Percentiles rank a stretch among this genome's conserved stretches.
Conservation (phyloP, 2,113 vertebrate genomes). For the Danionella cerebrum region DNA sequence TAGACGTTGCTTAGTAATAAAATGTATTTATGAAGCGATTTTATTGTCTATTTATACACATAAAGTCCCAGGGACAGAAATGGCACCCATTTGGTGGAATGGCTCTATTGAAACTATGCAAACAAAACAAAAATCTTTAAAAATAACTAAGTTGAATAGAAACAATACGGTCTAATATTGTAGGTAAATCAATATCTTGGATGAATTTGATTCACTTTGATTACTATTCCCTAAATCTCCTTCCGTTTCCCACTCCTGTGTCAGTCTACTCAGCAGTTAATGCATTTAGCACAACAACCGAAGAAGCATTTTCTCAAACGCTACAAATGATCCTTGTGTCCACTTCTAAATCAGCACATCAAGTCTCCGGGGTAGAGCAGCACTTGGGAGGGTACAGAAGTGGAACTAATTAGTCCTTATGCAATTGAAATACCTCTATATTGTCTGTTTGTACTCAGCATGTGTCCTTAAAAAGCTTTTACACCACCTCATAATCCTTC, state of each 20-base stretch:
- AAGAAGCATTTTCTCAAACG: not conserved
- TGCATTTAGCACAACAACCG: not conserved
- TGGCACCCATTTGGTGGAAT: too few species aligned
- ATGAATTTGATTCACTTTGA: too few species aligned
- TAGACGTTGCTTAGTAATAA: too few species aligned
- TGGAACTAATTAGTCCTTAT: slow-evolving; percentile 8
- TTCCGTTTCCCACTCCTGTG: not conserved
- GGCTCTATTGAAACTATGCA: too few species aligned
- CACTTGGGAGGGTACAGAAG: not conserved
- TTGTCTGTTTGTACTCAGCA: not conserved
- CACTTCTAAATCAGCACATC: not conserved
- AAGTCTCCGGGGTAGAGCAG: slow-evolving; percentile 2
- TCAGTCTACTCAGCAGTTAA: not conserved
- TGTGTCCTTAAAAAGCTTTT: not conserved
- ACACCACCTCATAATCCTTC: not conserved
- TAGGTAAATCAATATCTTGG: too few species aligned
- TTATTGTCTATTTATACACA: too few species aligned
- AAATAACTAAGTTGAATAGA: too few species aligned
- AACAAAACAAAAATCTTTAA: too few species aligned
- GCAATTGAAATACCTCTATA: slow-evolving; percentile 4
- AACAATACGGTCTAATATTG: too few species aligned
- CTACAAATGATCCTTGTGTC: not conserved
- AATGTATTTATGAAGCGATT: too few species aligned
- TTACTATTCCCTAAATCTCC: too few species aligned
- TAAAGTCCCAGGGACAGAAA: too few species aligned